Base-by-base conservation (phyloP, 2,797 vertebrate genomes). In the Pseudopleuronectes americanus region DNA sequence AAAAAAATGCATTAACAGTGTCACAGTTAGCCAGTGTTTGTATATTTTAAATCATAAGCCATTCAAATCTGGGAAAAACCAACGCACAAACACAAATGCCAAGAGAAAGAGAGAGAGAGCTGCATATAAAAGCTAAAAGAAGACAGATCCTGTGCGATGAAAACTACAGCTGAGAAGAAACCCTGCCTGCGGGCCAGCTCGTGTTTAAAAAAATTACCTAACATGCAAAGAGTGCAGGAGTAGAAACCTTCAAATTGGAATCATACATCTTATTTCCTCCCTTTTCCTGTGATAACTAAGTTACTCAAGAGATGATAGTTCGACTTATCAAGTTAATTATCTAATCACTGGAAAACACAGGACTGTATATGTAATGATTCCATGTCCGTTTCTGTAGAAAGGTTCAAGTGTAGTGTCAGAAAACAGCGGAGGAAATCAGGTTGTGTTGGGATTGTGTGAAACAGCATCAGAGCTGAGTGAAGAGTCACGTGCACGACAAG, bases 151-250 rank as follows among this genome's bases (percentile, higher is more conserved):
- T 96, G 95, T 94, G 96, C 90, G 92, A 83, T 79, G 79, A 84
- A 85, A 69, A 86, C 62, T 70, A 84, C 79, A 90, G 81, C 77
- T 88, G 81, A 77, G 91, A 91, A 85, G 95, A 48, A 96, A 96
- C 94, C 96, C 95, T 95, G 95, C 96, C 95, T 95, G 96, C 95
- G 94, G 96, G 95, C 95, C 95, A 96, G 94, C 94, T 87, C 49
- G 41, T 74, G 57, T 81, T 86, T 87, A 85, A 21, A n/a, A 16
- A 52, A 81, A 76, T 64, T 67, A 79, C 64, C 80, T 63, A 52
- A 85, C 89, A 92, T 90, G 92, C 89, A 89, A 81, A 88, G 55
- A 83, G 77, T 79, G 78, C 6, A 76, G 28, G 28, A 2, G 8
- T 7, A 31, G 28, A 31, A 31, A 31, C 7, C 7, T 8, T 31